Evolutionary conservation across 2,888 invertebrate species (phyloP), one percentile per base, ranked within the genome.

Genomic region (Apantesis nais): DNA sequence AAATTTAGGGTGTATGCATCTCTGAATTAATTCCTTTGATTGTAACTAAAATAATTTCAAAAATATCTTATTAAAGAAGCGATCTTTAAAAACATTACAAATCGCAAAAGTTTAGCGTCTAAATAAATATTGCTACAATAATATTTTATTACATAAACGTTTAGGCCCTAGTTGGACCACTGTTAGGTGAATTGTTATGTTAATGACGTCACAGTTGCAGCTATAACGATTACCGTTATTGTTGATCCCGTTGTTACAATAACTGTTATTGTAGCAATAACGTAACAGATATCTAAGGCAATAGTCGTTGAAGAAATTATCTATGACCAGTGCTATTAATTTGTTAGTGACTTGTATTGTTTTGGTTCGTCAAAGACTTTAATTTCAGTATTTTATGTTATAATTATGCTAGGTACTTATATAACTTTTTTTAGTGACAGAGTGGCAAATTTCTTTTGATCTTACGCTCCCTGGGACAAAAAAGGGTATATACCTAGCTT

Each of bases 231-330:
- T 81, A 85, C 80, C 70, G 78, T 84, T 84, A 81, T 67, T 76
- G 79, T 73, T 79, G 78, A 77, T 81, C 74, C 78, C 75, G 74
- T 77, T 80, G 78, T 84, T 78, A 84, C 82, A 78, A 81, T 87
- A 86, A 87, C 84, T 86, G 88, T 88, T 90, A 91, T 89, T 82
- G 83, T 74, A 72, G 74, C 80, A 76, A 83, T 87, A 86, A 86
- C 76, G 78, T 80, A 74, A 70, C 79, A 78, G 70, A 71, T 76
- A 72, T 74, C 76, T 39, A 22, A 73, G 65, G 66, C 64, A 44
- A 68, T 78, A 78, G 80, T 74, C 60, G 39, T 29, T 67, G 34
- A 55, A 52, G 58, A 64, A 70, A 61, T 71, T 66, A 68, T 70
- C 58, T 37, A 58, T 64, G 41, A n/a, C 31, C 29, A 19, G 62